Conservation (phyloP, 2,113 vertebrate genomes). For the Indicator indicator region DNA sequence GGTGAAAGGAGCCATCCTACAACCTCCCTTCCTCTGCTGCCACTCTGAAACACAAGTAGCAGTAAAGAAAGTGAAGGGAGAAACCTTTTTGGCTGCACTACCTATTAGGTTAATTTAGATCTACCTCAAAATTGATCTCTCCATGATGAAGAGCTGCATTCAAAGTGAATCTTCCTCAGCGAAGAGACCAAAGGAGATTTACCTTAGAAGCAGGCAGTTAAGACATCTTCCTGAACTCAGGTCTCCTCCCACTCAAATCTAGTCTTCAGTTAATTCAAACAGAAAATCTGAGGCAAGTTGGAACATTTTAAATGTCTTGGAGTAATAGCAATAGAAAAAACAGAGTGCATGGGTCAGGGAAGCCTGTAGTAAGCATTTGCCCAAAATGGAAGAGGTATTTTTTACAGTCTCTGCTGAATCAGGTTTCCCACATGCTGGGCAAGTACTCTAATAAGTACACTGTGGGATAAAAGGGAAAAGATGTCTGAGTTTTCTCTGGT, state of each 20-base stretch:
- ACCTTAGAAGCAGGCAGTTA: neutral
- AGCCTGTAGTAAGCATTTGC: neutral
- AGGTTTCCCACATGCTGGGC: neutral
- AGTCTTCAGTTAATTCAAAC: neutral
- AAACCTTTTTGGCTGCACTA: neutral
- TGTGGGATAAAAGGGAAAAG: neutral
- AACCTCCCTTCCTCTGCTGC: neutral
- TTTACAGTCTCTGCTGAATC: neutral
- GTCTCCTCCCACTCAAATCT: neutral
- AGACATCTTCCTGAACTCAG: neutral
- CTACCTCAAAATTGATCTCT: neutral
- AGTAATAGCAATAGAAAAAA: neutral
- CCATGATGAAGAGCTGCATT: neutral
- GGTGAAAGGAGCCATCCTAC: neutral
- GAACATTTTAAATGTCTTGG: neutral
- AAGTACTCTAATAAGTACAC: neutral
- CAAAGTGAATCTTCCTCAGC: neutral
- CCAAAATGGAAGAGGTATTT: rapidly evolving
- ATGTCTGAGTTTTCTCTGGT: neutral
- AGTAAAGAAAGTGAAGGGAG: neutral
- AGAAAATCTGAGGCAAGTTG: neutral
- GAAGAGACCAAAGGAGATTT: neutral
- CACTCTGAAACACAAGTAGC: neutral
- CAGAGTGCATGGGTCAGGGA: neutral
- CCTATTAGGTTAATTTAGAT: neutral